Evolutionary conservation across 2,113 vertebrate genomes (phyloP).

Genomic region (human): GRCh38 chr1:248403001-248403500

Average conservation of each 20-base stretch:
- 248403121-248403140: not conserved
- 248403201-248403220: not conserved
- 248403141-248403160: not conserved
- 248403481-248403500: not conserved
- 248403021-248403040: not conserved
- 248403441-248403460: not conserved
- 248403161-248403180: not conserved
- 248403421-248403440: not conserved
- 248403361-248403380: not conserved
- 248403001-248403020: not conserved
- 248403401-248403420: not conserved
- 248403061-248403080: not conserved
- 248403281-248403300: not conserved
- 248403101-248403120: not conserved
- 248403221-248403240: not conserved
- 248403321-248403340: not conserved
- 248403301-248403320: not conserved
- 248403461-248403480: not conserved
- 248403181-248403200: not conserved
- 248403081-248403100: not conserved
- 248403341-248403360: not conserved
- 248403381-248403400: not conserved
- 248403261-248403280: not conserved
- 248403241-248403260: not conserved
- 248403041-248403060: not conserved